Base-by-base conservation (phyloP, 2,797 vertebrate genomes). In the Danio jaintianensis region DNA sequence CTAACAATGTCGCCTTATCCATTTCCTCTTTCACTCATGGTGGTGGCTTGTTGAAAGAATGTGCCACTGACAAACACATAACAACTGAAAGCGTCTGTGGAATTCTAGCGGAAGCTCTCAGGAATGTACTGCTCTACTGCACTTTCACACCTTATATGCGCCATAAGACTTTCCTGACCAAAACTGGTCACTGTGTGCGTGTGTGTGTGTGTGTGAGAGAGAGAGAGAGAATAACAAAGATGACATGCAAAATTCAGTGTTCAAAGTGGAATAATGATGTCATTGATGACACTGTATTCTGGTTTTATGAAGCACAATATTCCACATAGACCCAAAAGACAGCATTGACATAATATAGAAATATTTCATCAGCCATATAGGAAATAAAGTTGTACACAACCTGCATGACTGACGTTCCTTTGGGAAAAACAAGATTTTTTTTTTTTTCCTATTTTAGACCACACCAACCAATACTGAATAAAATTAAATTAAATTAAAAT, bases 1-100 rank as follows among this genome's bases (percentile, higher is more conserved):
- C 80, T 68, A 75, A 82, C 86, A 85, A 88, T 47, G 82, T 29
- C 20, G n/a, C 78, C 85, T 89, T 90, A 91, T 92, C 91, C 83
- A 70, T 83, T 85, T 87, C 86, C 83, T 80, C 84, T 88, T 90
- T 84, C 86, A 63, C 58, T 78, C 69, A 75, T 50, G 58, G 80
- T 79, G 64, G 77, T 52, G 78, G 81, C 48, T 59, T 8, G 58
- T 82, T 78, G 1, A 78, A 86, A 88, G 87, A 92, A 91, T 93
- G 90, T 66, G 77, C 72, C 1, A 20, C 80, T 88, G 84, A 89
- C 84, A 89, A 86, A 89, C 86, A 86, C 82, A 47, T 48, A 73
- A 83, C 40, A 85, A 53, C 7, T 5, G 69, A 56, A 61, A 61
- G 74, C 86, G 74, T 78, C 66, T 55, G 20, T 45, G 40, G 83